Base-by-base conservation (phyloP, 2,797 vertebrate species). In the Onychomys leucogaster region DNA sequence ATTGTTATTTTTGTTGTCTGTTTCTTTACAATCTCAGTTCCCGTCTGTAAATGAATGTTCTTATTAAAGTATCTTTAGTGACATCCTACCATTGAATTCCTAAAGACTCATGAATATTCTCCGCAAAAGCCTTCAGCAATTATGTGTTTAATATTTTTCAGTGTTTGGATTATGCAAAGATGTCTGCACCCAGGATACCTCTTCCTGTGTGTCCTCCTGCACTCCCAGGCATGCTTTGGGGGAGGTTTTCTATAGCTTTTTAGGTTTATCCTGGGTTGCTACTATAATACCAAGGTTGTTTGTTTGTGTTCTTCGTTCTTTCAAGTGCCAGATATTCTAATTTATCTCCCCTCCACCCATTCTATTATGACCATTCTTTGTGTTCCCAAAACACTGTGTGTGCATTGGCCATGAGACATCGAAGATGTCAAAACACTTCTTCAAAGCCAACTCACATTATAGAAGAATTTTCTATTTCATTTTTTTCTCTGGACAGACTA, bases 21-120 rank as follows among this genome's bases (percentile, higher is more conserved):
- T 34, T 46, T 57, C 9, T 52, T n/a, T 76, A 43, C 17, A 43
- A 37, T 88, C 69, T 80, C 41, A 96, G 49, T 87, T 87, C 49
- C 55, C 69, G 82, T 75, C 29, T 69, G 10, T 69, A 71, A 17
- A 46, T 82, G 41, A 6, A 65, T 80, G 29, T 65, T 92, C 67
- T 52, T 65, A 77, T 37, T 88, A 61, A 81, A 71, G 32, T 57
- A 55, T 65, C 41, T 92, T 71, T 59, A 43, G 34, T 76, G n/a
- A 7, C 69, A 90, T 92, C 71, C 59, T 65, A 65, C 46, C 46
- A 65, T 71, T 46, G 52, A 77, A 17, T 73, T 34, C 8, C 71
- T 75, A 75, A 78, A 85, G 43, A 82, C 25, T 78, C 69, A 52
- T 49, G n/a, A 93, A 21, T 25, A 5, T 59, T 41, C 78, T 25